Percentiles rank a stretch among this genome's conserved stretches.
Conservation (phyloP, 2,797 vertebrate genomes). For the Melanotaenia pygmaea region DNA sequence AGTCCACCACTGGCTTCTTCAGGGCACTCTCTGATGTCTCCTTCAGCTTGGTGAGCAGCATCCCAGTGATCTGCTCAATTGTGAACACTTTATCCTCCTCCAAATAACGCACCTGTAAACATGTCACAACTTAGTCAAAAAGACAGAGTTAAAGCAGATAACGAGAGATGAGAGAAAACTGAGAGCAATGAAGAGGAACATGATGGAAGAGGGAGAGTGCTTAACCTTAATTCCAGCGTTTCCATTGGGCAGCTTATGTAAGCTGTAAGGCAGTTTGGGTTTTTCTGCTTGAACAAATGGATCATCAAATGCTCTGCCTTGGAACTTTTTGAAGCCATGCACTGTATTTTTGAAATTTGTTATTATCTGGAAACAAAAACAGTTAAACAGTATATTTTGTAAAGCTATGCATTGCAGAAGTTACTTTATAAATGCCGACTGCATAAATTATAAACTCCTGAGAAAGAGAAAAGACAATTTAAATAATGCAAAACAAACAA, state of each 20-base stretch:
- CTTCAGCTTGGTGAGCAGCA: slow-evolving; percentile 96
- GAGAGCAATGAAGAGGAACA: slow-evolving; percentile 1
- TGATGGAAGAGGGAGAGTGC: slow-evolving; percentile 11
- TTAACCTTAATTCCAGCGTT: slow-evolving; percentile 90
- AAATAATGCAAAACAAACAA: not conserved
- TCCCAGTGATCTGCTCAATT: slow-evolving; percentile 93
- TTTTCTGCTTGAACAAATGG: slow-evolving; percentile 90
- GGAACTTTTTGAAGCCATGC: slow-evolving; percentile 94
- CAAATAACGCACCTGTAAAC: slow-evolving; percentile 91
- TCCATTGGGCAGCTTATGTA: slow-evolving; percentile 91
- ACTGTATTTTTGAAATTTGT: slow-evolving; percentile 94
- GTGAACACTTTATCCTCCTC: slow-evolving; percentile 96
- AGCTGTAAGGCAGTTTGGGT: slow-evolving; percentile 88
- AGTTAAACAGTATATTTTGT: not conserved
- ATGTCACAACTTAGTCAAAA: slow-evolving; percentile 10
- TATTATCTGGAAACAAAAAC: slow-evolving; percentile 81
- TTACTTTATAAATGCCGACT: not conserved
- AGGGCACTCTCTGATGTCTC: slow-evolving; percentile 94
- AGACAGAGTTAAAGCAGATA: slow-evolving; percentile 6
- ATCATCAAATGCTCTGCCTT: slow-evolving; percentile 91
- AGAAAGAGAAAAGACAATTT: not conserved
- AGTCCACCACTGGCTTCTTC: slow-evolving; percentile 97
- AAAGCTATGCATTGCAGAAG: not conserved
- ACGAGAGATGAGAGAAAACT: not conserved
- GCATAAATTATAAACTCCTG: not conserved